Evolutionary conservation across 2,888 invertebrate species (phyloP), one percentile per base, ranked within the genome.

Genomic region (Dasypogon diadema): DNA sequence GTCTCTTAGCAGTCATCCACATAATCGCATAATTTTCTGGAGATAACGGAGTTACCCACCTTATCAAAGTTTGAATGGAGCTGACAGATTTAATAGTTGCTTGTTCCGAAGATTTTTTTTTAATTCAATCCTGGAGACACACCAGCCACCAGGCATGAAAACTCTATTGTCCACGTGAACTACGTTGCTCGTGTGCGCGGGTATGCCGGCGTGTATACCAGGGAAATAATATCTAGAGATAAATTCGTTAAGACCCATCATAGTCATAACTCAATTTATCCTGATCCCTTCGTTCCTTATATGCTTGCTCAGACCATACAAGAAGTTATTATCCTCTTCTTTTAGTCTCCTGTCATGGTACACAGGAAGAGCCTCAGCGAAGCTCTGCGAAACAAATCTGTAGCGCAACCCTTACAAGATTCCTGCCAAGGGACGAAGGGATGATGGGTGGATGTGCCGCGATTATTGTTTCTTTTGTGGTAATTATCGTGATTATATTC

Each of bases 211-310:
- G 30, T 51, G 54, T 70, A 54, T 54, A 46, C 21, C 48, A 16
- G 18, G 10, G 24, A 74, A 73, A 58, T 73, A 73, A 73, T 56
- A 37, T 73, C 73, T 74, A 72, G 58, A 60, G 70, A 77, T 75
- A 75, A 77, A 77, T 77, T 77, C 72, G 74, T 77, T 77, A 75
- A 77, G 70, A 77, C 48, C 30, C 75, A 68, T 77, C 77, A 58
- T 72, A 75, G 74, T 77, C 72, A 77, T 77, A 77, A 77, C 70
- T 75, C 68, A 77, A 77, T 77, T 74, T 77, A 75, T 77, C 75
- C 63, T 77, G 56, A 70, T 77, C 75, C 74, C 24, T 68, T 74
- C 72, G 30, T 70, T 70, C 54, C 34, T 54, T 70, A 48, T 65
- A 65, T 58, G 48, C 21, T 54, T 72, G 60, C 37, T 42, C 24